Conservation (phyloP, 2,113 vertebrate species). For the Clarias batrachus region DNA sequence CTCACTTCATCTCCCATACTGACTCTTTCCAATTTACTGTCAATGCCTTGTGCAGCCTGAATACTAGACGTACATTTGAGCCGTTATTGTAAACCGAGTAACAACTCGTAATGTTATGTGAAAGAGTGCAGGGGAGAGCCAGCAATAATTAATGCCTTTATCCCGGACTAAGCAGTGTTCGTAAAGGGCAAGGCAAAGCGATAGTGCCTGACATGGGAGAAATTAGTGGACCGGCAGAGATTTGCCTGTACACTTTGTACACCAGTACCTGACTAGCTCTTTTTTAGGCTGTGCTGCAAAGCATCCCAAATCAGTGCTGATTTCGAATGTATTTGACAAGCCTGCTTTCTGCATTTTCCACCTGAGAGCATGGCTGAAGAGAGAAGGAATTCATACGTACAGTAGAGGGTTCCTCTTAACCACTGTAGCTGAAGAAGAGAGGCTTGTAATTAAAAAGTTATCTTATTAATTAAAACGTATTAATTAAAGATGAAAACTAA, state of each 20-base stretch:
- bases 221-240: not conserved
- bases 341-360: not conserved
- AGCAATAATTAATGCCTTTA: not conserved
- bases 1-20: too few species aligned
- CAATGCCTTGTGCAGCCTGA: not conserved
- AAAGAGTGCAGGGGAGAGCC: not conserved
- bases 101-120: slow-evolving; percentile 12
- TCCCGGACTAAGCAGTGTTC: not conserved
- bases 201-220: not conserved
- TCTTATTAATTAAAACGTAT: not conserved
- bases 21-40: not conserved
- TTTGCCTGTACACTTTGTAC: not conserved
- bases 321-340: slow-evolving; percentile 7
- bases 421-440: not conserved
- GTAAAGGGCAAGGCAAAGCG: not conserved
- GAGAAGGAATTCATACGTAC: not conserved
- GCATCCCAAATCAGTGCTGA: not conserved
- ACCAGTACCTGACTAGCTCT: not conserved
- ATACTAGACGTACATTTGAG: not conserved
- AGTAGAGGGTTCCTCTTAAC: not conserved
- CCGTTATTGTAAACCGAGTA: not conserved
- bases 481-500: not conserved
- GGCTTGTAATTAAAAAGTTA: not conserved
- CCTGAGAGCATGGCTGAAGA: not conserved
- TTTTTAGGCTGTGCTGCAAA: not conserved